Percentiles rank a stretch among this genome's conserved stretches.
Conservation (phyloP, 2,797 vertebrate genomes). For the Discoglossus pictus region DNA sequence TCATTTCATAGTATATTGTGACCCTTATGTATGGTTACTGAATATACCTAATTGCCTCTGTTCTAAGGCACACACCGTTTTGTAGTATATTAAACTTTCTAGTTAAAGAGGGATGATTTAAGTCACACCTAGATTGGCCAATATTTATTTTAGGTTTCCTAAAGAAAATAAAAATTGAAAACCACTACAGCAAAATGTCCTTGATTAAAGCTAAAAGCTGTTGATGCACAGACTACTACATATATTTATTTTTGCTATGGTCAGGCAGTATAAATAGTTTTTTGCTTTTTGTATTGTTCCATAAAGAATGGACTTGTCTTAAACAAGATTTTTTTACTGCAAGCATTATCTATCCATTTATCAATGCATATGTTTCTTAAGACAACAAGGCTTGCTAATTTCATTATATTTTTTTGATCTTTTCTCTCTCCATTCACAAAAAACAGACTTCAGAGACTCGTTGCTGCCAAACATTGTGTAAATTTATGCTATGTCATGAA, state of each 20-base stretch:
- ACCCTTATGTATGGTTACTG: no score
- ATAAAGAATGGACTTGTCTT: background rate
- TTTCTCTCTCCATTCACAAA: slow-evolving; percentile 34
- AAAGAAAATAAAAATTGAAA: no score
- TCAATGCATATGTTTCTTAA: slow-evolving; percentile 8
- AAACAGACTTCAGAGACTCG: slow-evolving; percentile 59
- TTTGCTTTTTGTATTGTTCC: background rate
- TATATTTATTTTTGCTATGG: slow-evolving; percentile 1
- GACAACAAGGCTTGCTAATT: background rate
- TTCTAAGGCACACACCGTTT: no score
- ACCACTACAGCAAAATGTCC: no score
- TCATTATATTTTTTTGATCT: slow-evolving; percentile 29
- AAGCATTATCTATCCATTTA: slow-evolving; percentile 20
- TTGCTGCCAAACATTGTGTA: slow-evolving; percentile 60
- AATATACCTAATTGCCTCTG: no score
- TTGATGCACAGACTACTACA: no score
- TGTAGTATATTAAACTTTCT: no score
- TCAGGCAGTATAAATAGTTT: background rate
- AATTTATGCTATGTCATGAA: slow-evolving; percentile 59
- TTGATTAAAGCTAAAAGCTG: no score
- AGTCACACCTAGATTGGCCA: no score
- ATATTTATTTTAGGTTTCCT: no score
- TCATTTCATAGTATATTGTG: no score
- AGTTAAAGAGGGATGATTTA: no score
- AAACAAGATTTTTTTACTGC: background rate